Conservation (phyloP, 2,888 invertebrate genomes). For the Perdita meconis region DNA sequence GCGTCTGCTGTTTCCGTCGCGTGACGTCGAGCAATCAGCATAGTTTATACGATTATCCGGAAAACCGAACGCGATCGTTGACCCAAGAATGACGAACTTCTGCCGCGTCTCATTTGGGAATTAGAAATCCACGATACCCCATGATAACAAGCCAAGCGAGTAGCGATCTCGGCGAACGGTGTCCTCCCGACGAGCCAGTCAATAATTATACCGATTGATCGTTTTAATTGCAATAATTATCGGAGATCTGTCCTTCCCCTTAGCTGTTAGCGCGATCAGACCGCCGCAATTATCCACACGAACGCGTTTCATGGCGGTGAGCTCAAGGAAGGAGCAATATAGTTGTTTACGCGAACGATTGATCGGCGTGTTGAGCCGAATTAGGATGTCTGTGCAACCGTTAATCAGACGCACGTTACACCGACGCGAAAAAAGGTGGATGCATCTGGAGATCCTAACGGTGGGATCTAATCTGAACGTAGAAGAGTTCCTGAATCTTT, state of each 20-base stretch:
- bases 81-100: slow-evolving; percentile 20
- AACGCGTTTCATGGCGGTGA: background rate
- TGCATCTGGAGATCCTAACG: background rate
- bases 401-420: slow-evolving; percentile 28
- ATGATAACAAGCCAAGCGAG: background rate
- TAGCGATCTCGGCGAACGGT: slow-evolving; percentile 11
- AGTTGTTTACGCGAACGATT: slow-evolving; percentile 14
- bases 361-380: slow-evolving; percentile 12
- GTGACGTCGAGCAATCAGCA: slow-evolving; percentile 53
- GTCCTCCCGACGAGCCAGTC: slow-evolving; percentile 33
- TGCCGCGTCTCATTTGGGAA: slow-evolving; percentile 19
- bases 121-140: slow-evolving; percentile 47
- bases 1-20: slow-evolving; percentile 61
- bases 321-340: background rate
- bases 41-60: slow-evolving; percentile 21
- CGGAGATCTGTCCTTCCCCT: slow-evolving; percentile 20
- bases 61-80: slow-evolving; percentile 47
- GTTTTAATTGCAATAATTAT: slow-evolving; percentile 50
- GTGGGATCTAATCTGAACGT: no score
- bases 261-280: slow-evolving; percentile 11
- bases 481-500: no score
- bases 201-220: slow-evolving; percentile 37
- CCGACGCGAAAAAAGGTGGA: slow-evolving; percentile 2
- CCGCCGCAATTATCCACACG: slow-evolving; percentile 10
- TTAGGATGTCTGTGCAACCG: slow-evolving; percentile 16